These are phyloP conservation scores for Sialis fuliginosa DNA, from an alignment of 2,888 invertebrate genomes.

Conservation along the genomic window DNA sequence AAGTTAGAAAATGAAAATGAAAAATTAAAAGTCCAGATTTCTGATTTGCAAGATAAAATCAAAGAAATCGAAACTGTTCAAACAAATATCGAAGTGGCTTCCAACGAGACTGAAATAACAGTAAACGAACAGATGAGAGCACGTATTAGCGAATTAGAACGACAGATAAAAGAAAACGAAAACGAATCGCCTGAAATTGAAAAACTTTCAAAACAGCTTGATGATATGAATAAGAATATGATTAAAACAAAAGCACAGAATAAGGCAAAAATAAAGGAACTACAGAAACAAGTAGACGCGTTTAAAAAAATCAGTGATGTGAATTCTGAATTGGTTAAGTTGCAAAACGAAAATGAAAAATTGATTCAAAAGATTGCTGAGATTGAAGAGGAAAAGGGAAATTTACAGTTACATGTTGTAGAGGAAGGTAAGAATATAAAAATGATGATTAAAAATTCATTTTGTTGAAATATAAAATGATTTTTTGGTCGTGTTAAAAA, in stretches of 20 bases:
- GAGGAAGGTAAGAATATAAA: slow-evolving; percentile 62
- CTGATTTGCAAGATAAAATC: slow-evolving; percentile 32
- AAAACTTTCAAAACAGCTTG: slow-evolving; percentile 49
- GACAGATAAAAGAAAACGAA: slow-evolving; percentile 9
- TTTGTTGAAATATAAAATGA: no score
- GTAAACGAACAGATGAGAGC: slow-evolving; percentile 7
- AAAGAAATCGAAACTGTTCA: slow-evolving; percentile 35
- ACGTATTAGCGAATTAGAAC: slow-evolving; percentile 8
- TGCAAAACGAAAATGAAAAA: slow-evolving; percentile 41
- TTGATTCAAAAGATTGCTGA: slow-evolving; percentile 62
- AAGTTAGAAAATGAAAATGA: slow-evolving; percentile 25
- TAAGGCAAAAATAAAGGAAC: slow-evolving; percentile 52
- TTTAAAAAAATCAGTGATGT: slow-evolving; percentile 47
- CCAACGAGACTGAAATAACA: not conserved
- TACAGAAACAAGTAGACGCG: slow-evolving; percentile 55
- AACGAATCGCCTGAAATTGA: slow-evolving; percentile 21
- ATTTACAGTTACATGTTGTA: slow-evolving; percentile 68
- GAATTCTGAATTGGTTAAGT: slow-evolving; percentile 45
- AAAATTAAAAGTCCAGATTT: slow-evolving; percentile 31
- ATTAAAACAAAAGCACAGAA: slow-evolving; percentile 56
- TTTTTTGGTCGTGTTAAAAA: no score
- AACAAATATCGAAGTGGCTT: slow-evolving; percentile 9
- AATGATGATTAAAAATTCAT: no score
- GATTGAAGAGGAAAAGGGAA: slow-evolving; percentile 81
- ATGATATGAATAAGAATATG: slow-evolving; percentile 57